Conservation (phyloP, 2,797 vertebrate species). For the Agapornis canus region DNA sequence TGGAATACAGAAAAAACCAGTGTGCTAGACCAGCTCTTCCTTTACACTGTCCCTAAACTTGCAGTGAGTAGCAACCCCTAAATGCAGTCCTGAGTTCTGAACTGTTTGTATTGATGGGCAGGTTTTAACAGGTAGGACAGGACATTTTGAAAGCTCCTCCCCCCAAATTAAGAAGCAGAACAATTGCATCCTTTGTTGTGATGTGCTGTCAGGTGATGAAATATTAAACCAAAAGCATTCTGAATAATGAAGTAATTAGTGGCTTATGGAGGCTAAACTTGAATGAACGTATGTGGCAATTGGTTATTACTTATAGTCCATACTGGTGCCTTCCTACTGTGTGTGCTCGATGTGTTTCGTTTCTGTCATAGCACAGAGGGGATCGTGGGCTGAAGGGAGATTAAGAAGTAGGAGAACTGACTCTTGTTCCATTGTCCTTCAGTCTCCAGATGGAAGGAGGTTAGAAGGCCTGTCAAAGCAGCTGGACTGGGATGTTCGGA, state of each 20-base stretch:
- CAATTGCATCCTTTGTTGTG: background rate
- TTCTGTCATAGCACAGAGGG: background rate
- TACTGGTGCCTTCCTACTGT: background rate
- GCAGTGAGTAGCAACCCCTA: background rate
- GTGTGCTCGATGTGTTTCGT: background rate
- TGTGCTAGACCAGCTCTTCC: background rate
- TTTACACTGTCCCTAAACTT: background rate
- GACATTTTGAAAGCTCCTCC: background rate
- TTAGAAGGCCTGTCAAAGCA: conserved; percentile 94
- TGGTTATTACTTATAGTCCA: background rate
- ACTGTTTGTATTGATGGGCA: background rate
- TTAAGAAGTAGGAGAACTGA: background rate
- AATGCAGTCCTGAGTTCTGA: background rate
- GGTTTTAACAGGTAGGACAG: background rate
- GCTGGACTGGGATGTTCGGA: conserved; percentile 94
- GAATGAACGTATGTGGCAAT: background rate
- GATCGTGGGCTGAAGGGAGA: background rate
- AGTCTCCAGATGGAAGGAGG: conserved; percentile 90
- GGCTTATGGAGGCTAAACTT: background rate
- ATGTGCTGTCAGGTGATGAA: background rate
- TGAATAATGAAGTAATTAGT: background rate
- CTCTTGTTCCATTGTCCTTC: conserved; percentile 37
- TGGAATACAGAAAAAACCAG: background rate
- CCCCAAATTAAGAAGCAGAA: background rate
- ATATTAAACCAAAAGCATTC: background rate